Evolutionary conservation across 1,140 invertebrate genomes (phyloP).

Genomic region (Drosophila burlai): DNA sequence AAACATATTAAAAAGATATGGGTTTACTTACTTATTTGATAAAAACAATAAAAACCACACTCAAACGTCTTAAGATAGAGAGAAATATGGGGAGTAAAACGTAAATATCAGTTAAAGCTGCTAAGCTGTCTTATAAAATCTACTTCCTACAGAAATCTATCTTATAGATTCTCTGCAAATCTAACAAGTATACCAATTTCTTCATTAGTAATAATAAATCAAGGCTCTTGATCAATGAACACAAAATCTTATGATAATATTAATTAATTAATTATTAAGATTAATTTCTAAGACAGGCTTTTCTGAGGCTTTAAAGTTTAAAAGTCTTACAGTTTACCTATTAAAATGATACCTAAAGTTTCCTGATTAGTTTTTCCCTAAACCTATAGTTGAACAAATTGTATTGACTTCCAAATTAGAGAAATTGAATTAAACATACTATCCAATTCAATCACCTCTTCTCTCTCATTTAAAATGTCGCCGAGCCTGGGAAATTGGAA

Average conservation of each 20-base stretch:
- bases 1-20: not conserved
- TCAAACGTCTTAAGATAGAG: not conserved
- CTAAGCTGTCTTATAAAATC: not conserved
- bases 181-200: not conserved
- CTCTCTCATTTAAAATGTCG: conserved; percentile 25
- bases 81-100: not conserved
- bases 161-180: not conserved
- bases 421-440: conserved; percentile 3
- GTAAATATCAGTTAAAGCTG: not conserved
- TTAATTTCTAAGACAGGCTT: too few species aligned
- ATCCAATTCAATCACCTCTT: conserved; percentile 29
- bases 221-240: too few species aligned
- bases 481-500: conserved; percentile 52
- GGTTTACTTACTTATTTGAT: not conserved
- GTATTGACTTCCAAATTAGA: not conserved
- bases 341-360: not conserved
- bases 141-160: not conserved
- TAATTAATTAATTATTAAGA: too few species aligned
- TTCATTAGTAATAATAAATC: not conserved
- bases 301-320: too few species aligned
- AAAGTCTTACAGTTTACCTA: not conserved
- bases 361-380: not conserved
- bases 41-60: not conserved
- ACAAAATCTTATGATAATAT: too few species aligned
- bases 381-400: not conserved